Conservation (phyloP, 2,113 vertebrate species). For the Eulemur macaco region DNA sequence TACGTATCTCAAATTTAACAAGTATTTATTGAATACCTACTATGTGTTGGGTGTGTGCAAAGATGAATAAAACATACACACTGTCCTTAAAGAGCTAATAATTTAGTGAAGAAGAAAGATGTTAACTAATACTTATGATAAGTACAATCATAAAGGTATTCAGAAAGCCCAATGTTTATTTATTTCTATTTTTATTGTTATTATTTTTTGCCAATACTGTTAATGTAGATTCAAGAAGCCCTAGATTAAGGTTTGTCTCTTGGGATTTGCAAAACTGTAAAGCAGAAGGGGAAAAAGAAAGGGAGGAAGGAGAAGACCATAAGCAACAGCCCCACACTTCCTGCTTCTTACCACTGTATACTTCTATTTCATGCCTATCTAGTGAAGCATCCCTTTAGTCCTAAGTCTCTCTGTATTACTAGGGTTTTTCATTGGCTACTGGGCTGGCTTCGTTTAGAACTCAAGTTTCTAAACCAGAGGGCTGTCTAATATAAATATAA, state of each 20-base stretch:
- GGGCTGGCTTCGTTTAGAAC: background rate
- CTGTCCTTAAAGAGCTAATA: background rate
- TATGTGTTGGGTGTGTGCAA: background rate
- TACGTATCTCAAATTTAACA: background rate
- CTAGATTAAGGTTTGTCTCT: background rate
- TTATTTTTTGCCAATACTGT: background rate
- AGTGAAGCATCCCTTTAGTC: background rate
- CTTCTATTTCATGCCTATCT: background rate
- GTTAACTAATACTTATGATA: background rate
- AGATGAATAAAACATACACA: background rate
- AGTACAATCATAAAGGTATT: background rate
- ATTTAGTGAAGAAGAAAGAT: background rate
- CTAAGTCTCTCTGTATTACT: background rate
- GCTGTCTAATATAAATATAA: background rate
- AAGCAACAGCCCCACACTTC: background rate
- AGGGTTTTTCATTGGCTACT: background rate
- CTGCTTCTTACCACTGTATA: background rate
- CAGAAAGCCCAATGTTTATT: background rate
- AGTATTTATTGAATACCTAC: background rate
- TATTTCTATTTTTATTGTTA: background rate
- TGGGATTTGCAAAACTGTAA: background rate
- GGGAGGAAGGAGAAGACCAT: background rate
- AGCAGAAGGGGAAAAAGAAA: background rate
- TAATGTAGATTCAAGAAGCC: background rate
- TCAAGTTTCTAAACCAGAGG: background rate